These are phyloP conservation scores for Pardosa pseudoannulata DNA, from an alignment of 2,888 invertebrate species.

Conservation along the genomic window DNA sequence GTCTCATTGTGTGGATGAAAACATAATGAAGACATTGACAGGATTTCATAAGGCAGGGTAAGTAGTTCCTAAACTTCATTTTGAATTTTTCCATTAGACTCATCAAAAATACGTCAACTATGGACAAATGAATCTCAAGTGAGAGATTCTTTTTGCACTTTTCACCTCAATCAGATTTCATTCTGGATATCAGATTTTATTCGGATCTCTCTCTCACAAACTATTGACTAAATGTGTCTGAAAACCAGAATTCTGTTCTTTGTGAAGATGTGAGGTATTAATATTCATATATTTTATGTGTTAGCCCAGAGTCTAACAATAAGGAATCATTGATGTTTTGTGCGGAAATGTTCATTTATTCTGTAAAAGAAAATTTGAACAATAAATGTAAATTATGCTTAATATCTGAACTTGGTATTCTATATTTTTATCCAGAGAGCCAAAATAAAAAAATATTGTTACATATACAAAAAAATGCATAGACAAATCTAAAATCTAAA, in stretches of 20 bases:
- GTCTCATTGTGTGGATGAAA: constrained; percentile 15
- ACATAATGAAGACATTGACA: constrained; percentile 25
- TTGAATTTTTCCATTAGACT: background rate
- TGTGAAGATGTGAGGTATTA: background rate
- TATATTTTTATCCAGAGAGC: no score
- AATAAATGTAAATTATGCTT: constrained; percentile 6
- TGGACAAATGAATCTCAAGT: background rate
- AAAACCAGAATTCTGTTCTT: background rate
- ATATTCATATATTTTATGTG: background rate
- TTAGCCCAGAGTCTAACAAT: background rate
- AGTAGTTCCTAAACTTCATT: constrained; percentile 25
- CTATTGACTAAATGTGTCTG: background rate
- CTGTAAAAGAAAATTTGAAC: constrained; percentile 2
- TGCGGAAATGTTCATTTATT: background rate
- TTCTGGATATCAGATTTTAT: background rate
- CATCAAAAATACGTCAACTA: background rate
- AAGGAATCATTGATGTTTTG: background rate
- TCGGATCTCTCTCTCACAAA: background rate
- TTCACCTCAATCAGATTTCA: background rate
- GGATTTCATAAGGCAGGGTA: constrained; percentile 42
- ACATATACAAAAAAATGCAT: no score
- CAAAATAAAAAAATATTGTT: no score
- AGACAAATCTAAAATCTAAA: no score
- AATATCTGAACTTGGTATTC: background rate
- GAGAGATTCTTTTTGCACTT: background rate